Evolutionary conservation across 2,888 invertebrate species (phyloP), one percentile per base, ranked within the genome.

Genomic region (Salticus scenicus): DNA sequence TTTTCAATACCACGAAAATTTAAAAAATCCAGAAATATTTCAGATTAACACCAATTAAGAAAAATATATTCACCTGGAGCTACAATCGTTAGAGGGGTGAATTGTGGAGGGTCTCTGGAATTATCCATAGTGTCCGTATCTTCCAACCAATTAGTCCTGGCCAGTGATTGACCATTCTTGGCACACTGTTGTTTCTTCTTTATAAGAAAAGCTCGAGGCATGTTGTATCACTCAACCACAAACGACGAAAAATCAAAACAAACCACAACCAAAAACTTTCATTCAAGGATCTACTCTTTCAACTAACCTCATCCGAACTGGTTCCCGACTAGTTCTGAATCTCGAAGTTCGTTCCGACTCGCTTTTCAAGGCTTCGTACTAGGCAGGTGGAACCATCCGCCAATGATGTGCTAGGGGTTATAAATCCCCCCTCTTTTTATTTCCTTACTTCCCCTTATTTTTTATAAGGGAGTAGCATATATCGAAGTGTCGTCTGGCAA

Each of bases 141-240:
- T 5, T 84, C 78, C 12, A 78, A 57, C 84, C 84, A 84, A 37
- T 66, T 71, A 24, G 69, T 70, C 69, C 41, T 84, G 57, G 80
- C 70, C 41, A 73, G 42, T 7, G 84, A 67, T 41, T 72, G 70
- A 37, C 78, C 81, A 71, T 67, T 82, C 67, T 69, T 47, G 27
- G 83, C 78, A 69, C 84, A 87, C 66, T 88, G 87, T 37, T 88
- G 87, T 63, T 83, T 83, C 64, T 88, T 88, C 83, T 88, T 88
- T 70, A 88, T 87, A 12, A 88, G 81, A 64, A 88, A 88, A 47
- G 88, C 88, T 33, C 87, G 82, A 14, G 88, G 88, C 88, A 88
- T 88, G 67, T 33, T 81, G 2, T n/a, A 57, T 57, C 57, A 57
- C 57, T 24, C 24, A 24, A 57, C 4, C n/a, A 37, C 14, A 37